phyloP scores from a whole-genome alignment of 2,113 vertebrate genomes.

The Campylomormyrus tamandua region DNA sequence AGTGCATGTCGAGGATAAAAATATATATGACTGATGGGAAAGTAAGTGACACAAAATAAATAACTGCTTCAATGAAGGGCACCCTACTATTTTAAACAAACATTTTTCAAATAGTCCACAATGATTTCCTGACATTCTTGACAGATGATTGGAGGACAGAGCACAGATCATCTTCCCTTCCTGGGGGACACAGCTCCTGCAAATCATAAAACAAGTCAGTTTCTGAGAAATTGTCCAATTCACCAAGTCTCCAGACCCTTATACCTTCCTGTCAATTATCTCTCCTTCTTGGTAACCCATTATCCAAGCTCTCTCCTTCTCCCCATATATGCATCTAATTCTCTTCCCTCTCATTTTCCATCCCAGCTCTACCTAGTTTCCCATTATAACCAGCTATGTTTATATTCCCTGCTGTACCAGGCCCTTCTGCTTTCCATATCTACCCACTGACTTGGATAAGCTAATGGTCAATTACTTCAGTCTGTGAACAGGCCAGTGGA shows the following conservation, averaged over 20 bases:
- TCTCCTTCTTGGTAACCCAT: background rate
- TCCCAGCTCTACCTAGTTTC: background rate
- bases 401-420: background rate
- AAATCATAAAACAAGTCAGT: constrained; percentile 16
- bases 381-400: background rate
- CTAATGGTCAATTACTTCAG: background rate
- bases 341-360: background rate
- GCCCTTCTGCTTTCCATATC: background rate
- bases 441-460: background rate
- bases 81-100: constrained; percentile 15
- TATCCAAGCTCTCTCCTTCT: background rate
- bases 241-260: background rate
- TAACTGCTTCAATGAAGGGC: background rate
- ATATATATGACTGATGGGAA: background rate
- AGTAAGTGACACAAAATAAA: background rate
- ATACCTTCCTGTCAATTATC: background rate
- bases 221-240: background rate
- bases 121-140: constrained; percentile 27
- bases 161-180: constrained; percentile 39
- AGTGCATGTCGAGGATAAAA: background rate
- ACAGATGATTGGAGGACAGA: constrained; percentile 21
- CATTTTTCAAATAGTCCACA: constrained; percentile 27
- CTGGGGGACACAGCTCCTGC: constrained; percentile 38
- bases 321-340: background rate
- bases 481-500: background rate